Conservation (phyloP, 2,888 invertebrate genomes). For the Sarcophaga subvicina region DNA sequence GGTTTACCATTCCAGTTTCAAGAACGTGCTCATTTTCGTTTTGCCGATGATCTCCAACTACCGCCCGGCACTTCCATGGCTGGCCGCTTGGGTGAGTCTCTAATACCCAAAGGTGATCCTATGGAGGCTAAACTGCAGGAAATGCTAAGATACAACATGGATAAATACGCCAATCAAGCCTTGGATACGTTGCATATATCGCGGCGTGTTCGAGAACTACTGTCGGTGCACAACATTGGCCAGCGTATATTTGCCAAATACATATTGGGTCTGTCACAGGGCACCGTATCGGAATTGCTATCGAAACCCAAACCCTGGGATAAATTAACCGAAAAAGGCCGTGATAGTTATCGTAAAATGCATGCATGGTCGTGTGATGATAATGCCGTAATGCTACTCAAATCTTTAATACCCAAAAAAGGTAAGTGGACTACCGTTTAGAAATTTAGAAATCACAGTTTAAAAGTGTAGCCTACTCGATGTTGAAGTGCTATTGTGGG, state of each 20-base stretch:
- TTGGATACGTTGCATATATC: slow-evolving; percentile 98
- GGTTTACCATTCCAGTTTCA: slow-evolving; percentile 87
- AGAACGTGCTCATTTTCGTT: slow-evolving; percentile 91
- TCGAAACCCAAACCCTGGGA: slow-evolving; percentile 99
- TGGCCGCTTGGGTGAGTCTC: slow-evolving; percentile 92
- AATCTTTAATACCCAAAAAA: slow-evolving; percentile 99
- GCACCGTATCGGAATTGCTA: slow-evolving; percentile 98
- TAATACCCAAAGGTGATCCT: slow-evolving; percentile 95
- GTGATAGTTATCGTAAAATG: slow-evolving; percentile 99
- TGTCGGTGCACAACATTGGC: slow-evolving; percentile 99
- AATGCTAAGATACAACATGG: slow-evolving; percentile 97
- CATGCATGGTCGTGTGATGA: slow-evolving; percentile 99
- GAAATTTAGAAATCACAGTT: too few relatives aligned
- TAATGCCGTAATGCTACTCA: slow-evolving; percentile 97
- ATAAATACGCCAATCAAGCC: slow-evolving; percentile 96
- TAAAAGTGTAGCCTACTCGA: not conserved
- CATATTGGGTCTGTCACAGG: slow-evolving; percentile 97
- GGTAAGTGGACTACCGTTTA: slow-evolving; percentile 85
- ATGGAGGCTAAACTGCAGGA: slow-evolving; percentile 97
- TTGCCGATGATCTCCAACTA: slow-evolving; percentile 91
- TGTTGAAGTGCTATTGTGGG: not conserved
- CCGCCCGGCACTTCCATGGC: slow-evolving; percentile 91
- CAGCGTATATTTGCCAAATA: slow-evolving; percentile 99
- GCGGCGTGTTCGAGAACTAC: slow-evolving; percentile 94
- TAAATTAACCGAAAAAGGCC: slow-evolving; percentile 99